These are phyloP conservation scores for Agrypnus murinus DNA, from an alignment of 2,888 invertebrate species.

Conservation along the genomic window DNA sequence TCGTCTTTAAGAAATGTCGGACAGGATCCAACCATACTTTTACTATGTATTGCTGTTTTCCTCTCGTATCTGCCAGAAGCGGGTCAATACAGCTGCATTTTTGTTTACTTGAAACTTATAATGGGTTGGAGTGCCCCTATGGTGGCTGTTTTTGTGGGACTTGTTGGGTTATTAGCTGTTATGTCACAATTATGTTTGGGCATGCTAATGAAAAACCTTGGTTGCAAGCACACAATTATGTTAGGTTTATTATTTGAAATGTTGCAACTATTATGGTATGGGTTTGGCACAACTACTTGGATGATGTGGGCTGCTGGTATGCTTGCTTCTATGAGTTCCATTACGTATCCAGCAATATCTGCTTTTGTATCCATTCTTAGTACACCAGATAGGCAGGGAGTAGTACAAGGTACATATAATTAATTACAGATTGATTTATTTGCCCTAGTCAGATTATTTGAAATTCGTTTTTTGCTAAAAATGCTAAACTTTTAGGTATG, in stretches of 20 bases:
- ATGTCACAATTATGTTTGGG: constrained; percentile 91
- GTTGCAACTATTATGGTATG: constrained; percentile 97
- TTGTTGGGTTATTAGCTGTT: constrained; percentile 96
- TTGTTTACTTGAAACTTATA: constrained; percentile 96
- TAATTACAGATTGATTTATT: no score
- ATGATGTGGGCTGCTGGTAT: constrained; percentile 99
- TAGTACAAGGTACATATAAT: constrained; percentile 67
- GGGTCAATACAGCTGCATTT: constrained; percentile 99
- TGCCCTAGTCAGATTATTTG: no score
- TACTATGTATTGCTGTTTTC: constrained; percentile 98
- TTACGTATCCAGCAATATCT: constrained; percentile 99
- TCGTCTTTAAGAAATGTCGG: constrained; percentile 94
- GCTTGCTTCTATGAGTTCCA: constrained; percentile 94
- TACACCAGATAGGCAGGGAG: constrained; percentile 97
- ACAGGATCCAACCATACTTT: constrained; percentile 95
- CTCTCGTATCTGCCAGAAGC: constrained; percentile 98
- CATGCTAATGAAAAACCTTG: constrained; percentile 81
- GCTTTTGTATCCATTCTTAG: constrained; percentile 99
- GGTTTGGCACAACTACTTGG: constrained; percentile 97
- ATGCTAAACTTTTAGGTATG: constrained; percentile 80
- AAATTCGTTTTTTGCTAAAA: background rate
- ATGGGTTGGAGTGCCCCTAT: constrained; percentile 97
- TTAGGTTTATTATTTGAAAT: constrained; percentile 97
- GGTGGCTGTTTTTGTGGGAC: constrained; percentile 98
- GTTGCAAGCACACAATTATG: constrained; percentile 98